phyloP scores from a whole-genome alignment of 2,888 invertebrate genomes.

The Tinea pellionella region DNA sequence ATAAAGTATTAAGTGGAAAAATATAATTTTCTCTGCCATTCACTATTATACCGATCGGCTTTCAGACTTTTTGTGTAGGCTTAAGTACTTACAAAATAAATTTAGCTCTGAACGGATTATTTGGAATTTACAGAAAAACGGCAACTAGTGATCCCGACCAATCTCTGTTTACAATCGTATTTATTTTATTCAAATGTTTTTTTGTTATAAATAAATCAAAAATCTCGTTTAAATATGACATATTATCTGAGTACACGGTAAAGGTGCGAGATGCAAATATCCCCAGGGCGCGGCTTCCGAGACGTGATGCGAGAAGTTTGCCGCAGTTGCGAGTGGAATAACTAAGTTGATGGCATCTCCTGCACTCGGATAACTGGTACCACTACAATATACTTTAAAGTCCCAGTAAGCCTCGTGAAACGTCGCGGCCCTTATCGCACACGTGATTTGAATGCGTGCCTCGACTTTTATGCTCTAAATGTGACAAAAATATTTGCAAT shows the following conservation, averaged over 20 bases:
- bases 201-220: not conserved
- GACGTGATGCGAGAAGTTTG: constrained; percentile 29
- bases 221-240: not conserved
- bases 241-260: constrained; percentile 23
- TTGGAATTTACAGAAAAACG: not conserved
- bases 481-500: constrained; percentile 49
- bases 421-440: constrained; percentile 45
- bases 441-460: constrained; percentile 43
- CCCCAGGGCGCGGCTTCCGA: constrained; percentile 37
- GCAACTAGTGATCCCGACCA: not conserved
- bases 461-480: constrained; percentile 47
- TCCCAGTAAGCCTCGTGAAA: constrained; percentile 42
- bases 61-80: not conserved
- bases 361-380: constrained; percentile 31
- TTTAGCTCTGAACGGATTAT: not conserved
- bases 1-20: not conserved
- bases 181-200: not conserved
- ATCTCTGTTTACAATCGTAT: not conserved
- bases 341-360: constrained; percentile 30
- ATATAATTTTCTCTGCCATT: not conserved
- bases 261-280: constrained; percentile 53
- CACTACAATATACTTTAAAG: constrained; percentile 51
- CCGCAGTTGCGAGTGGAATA: constrained; percentile 42
- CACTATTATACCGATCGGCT: not conserved
- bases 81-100: not conserved